These are phyloP conservation scores for Rostrhamus sociabilis DNA, from an alignment of 2,797 vertebrate genomes.

Conservation along the genomic window DNA sequence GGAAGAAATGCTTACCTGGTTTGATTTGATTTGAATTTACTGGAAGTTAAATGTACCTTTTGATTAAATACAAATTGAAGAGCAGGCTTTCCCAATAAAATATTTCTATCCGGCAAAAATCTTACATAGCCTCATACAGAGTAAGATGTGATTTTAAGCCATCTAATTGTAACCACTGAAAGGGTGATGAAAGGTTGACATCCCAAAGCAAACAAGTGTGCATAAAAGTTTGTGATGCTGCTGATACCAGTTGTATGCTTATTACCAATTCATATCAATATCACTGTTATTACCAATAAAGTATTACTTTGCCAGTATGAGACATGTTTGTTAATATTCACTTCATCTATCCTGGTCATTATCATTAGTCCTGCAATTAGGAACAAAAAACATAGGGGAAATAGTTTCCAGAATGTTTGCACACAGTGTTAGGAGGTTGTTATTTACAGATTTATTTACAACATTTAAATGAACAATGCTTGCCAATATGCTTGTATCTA, in stretches of 20 bases:
- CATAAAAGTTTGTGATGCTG: neutral
- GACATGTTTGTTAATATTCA: neutral
- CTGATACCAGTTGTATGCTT: neutral
- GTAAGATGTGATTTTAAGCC: neutral
- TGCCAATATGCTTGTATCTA: neutral
- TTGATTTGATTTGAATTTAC: neutral
- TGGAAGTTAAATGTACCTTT: neutral
- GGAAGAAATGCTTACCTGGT: neutral
- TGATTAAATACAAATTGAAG: neutral
- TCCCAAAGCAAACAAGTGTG: neutral
- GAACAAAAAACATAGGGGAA: neutral
- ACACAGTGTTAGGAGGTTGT: neutral
- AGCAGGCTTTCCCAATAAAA: neutral
- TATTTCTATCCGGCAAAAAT: neutral
- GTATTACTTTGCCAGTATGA: neutral
- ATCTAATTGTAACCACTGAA: neutral
- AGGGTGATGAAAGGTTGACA: neutral
- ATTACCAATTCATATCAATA: neutral
- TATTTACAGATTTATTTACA: neutral
- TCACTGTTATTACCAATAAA: neutral
- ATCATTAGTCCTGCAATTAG: neutral
- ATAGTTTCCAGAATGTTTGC: neutral
- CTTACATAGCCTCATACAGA: neutral
- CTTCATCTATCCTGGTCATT: neutral
- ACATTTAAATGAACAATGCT: neutral